phyloP scores from a whole-genome alignment of 2,888 invertebrate genomes.

The Chaetogeoica ovagalla region DNA sequence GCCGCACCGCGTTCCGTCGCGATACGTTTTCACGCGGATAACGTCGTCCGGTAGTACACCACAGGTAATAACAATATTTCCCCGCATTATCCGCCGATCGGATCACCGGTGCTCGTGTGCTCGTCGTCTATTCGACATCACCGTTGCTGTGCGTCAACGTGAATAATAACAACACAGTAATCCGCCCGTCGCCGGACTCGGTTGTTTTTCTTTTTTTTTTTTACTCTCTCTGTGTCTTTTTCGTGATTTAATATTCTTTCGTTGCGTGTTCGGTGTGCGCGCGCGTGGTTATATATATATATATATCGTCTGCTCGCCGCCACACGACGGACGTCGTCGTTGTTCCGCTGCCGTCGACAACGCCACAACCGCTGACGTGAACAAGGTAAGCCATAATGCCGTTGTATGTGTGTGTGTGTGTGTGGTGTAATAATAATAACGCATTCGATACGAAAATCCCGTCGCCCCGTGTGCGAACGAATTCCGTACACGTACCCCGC shows the following conservation, averaged over 20 bases:
- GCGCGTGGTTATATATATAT: slow-evolving; percentile 50
- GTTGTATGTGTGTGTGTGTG: no score
- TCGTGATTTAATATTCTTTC: background rate
- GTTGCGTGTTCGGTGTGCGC: slow-evolving; percentile 1
- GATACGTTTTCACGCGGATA: slow-evolving; percentile 28
- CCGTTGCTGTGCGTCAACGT: slow-evolving; percentile 26
- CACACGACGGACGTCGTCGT: slow-evolving; percentile 14
- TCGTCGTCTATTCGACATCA: slow-evolving; percentile 18
- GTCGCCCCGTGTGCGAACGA: background rate
- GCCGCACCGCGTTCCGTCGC: slow-evolving; percentile 9
- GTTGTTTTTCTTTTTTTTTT: background rate
- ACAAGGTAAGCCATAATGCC: slow-evolving; percentile 30
- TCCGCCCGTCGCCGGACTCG: no score
- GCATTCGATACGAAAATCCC: background rate
- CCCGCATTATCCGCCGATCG: slow-evolving; percentile 16
- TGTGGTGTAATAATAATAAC: no score
- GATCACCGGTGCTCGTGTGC: slow-evolving; percentile 23
- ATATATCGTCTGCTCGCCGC: background rate
- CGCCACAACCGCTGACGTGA: slow-evolving; percentile 2
- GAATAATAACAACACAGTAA: background rate
- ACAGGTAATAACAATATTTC: background rate
- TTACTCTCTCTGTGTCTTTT: background rate
- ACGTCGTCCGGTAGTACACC: background rate
- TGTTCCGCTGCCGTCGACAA: background rate
- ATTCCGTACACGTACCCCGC: no score